These are phyloP conservation scores for Tupiocoris notatus DNA, from an alignment of 2,888 invertebrate species.

Conservation along the genomic window DNA sequence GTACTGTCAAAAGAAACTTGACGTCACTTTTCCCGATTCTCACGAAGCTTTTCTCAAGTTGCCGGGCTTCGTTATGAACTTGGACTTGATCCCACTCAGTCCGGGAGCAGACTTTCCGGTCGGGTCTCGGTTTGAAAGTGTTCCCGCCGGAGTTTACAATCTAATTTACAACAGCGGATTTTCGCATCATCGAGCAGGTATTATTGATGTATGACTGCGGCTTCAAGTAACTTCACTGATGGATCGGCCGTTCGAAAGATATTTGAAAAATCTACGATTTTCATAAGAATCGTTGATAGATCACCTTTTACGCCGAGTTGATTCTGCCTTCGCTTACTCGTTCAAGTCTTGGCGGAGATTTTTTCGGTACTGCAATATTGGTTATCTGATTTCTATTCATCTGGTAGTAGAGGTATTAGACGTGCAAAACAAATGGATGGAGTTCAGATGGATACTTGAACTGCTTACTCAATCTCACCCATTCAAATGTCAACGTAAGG, in stretches of 20 bases:
- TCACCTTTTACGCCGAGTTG: not conserved
- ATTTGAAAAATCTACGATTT: not conserved
- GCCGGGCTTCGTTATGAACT: conserved; percentile 19
- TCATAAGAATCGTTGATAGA: not conserved
- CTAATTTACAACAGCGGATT: not conserved
- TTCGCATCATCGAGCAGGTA: not conserved
- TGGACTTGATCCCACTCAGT: conserved; percentile 4
- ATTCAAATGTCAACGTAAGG: no score
- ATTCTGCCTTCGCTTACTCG: no score
- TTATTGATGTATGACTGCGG: not conserved
- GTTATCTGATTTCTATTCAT: no score
- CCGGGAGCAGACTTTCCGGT: not conserved
- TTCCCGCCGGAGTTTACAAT: not conserved
- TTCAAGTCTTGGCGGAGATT: no score
- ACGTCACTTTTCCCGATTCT: not conserved
- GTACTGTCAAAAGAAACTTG: not conserved
- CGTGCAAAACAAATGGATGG: no score
- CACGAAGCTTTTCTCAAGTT: conserved; percentile 19
- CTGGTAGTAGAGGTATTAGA: no score
- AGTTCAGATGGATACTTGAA: no score
- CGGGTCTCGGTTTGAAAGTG: not conserved
- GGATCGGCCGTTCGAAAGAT: not conserved
- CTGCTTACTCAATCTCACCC: no score
- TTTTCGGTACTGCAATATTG: no score
- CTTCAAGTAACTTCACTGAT: not conserved